Conservation (phyloP, 2,797 vertebrate species). For the Spheniscus humboldti region DNA sequence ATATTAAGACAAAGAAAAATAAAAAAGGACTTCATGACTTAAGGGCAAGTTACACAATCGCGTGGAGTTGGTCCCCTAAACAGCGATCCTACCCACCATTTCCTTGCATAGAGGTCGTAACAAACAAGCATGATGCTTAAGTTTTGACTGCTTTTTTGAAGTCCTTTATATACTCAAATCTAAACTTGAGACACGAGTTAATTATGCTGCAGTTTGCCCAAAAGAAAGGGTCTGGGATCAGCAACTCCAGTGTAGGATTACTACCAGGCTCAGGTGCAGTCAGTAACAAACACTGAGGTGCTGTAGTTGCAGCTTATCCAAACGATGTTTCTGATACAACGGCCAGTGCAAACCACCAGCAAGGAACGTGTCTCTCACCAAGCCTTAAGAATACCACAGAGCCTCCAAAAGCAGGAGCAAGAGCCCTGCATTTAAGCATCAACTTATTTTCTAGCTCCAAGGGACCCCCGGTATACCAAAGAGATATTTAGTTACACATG, state of each 20-base stretch:
- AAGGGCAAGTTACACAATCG: accelerated
- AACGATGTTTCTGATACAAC: not conserved
- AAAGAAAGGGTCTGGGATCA: not conserved
- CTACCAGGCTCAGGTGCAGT: not conserved
- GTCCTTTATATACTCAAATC: too few species aligned
- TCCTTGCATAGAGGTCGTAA: not conserved
- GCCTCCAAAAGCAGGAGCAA: not conserved
- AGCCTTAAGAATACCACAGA: not conserved
- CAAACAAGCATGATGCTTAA: accelerated
- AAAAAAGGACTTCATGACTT: accelerated
- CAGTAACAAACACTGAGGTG: not conserved
- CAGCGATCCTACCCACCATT: not conserved
- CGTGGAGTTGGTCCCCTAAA: accelerated
- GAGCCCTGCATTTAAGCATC: not conserved
- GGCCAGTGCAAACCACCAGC: not conserved
- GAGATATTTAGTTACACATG: not conserved
- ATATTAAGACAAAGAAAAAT: not conserved
- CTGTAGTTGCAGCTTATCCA: not conserved
- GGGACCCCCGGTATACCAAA: not conserved
- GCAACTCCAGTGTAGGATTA: accelerated
- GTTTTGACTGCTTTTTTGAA: not conserved
- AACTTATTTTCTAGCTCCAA: too few species aligned
- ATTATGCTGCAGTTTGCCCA: not conserved
- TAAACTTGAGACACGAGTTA: not conserved
- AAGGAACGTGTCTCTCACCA: accelerated